Evolutionary conservation across 2,113 vertebrate genomes (phyloP).

Genomic region (Ifrita kowaldi): DNA sequence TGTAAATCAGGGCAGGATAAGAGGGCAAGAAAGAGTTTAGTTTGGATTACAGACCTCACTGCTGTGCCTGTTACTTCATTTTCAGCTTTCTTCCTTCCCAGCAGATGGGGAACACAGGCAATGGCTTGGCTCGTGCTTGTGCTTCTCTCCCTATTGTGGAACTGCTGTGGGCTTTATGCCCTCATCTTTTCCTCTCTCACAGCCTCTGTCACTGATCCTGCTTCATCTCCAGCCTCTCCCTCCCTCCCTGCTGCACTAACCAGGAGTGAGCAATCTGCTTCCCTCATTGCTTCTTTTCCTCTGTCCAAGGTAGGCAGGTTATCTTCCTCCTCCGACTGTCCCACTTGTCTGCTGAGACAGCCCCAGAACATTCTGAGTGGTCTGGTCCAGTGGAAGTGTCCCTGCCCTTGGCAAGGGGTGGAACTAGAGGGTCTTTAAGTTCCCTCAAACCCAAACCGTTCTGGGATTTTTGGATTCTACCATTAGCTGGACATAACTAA

Average conservation of each 20-base stretch:
- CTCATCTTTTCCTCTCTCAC: background rate
- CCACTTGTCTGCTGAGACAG: background rate
- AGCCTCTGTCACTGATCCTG: background rate
- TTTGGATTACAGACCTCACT: background rate
- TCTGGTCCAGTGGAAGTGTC: background rate
- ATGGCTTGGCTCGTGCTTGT: background rate
- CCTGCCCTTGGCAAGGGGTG: background rate
- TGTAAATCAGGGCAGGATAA: background rate
- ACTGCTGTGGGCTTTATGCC: background rate
- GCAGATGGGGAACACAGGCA: background rate
- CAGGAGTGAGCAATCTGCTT: background rate
- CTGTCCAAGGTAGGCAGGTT: background rate
- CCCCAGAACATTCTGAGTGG: background rate
- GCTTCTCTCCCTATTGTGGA: background rate
- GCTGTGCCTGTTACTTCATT: background rate
- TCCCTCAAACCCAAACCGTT: background rate
- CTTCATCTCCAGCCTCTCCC: background rate
- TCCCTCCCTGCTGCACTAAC: background rate
- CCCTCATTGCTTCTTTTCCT: background rate
- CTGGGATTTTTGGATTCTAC: background rate
- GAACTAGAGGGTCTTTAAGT: background rate
- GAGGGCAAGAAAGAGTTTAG: background rate
- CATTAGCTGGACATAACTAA: background rate
- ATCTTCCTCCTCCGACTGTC: background rate
- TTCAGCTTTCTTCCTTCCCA: background rate